Percentiles rank a stretch among this genome's conserved stretches.
Conservation (phyloP, 1,140 invertebrate species). For the Papilio polyxenes region DNA sequence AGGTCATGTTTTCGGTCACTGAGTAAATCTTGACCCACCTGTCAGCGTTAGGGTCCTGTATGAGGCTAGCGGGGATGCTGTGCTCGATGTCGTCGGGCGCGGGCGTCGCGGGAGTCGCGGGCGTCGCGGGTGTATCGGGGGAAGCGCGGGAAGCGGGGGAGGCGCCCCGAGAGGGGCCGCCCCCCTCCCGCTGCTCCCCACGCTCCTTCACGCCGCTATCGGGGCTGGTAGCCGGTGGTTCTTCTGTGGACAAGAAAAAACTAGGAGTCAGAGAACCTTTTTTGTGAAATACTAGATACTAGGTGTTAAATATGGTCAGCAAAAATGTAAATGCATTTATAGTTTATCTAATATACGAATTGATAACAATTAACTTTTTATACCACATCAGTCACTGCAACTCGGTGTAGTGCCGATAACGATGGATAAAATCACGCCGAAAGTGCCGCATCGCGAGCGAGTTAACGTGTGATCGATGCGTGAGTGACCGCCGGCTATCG, state of each 20-base stretch:
- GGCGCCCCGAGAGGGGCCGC: conserved; percentile 53
- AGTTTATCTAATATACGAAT: background rate
- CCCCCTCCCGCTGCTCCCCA: conserved; percentile 57
- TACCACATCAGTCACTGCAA: too few species aligned
- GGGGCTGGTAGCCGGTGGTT: conserved; percentile 64
- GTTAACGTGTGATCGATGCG: conserved; percentile 66
- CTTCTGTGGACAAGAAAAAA: conserved; percentile 73
- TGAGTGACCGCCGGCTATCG: conserved; percentile 61
- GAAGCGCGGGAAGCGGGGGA: conserved; percentile 66
- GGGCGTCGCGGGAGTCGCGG: conserved; percentile 62
- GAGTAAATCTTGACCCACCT: conserved; percentile 55
- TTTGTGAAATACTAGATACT: background rate
- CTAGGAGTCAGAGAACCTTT: conserved; percentile 34
- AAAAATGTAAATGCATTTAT: background rate
- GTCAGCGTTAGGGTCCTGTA: conserved; percentile 79
- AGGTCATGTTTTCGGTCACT: too few species aligned
- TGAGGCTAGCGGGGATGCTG: conserved; percentile 79
- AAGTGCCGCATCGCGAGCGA: conserved; percentile 48
- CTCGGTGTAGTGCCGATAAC: conserved; percentile 41
- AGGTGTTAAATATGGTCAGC: background rate
- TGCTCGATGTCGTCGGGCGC: conserved; percentile 76
- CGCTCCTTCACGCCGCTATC: conserved; percentile 76
- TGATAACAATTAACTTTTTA: too few species aligned
- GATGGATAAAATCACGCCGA: conserved; percentile 56
- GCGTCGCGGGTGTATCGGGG: conserved; percentile 51